Conservation (phyloP, 2,113 vertebrate genomes). For the Microtus pennsylvanicus region DNA sequence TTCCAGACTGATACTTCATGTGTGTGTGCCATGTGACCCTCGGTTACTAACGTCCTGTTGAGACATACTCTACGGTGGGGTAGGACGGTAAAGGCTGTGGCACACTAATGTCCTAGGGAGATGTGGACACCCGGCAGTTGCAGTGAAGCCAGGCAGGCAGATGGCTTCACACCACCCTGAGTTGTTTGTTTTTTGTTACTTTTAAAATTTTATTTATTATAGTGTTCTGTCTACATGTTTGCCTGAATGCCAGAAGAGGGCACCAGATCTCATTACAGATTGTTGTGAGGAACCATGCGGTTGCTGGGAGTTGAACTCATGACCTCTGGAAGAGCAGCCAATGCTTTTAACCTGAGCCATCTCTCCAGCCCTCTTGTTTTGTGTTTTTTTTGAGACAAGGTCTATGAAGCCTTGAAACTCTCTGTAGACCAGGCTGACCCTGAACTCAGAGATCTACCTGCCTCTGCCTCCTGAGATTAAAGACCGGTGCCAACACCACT, state of each 20-base stretch:
- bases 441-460: not conserved
- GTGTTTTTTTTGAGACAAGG: not conserved
- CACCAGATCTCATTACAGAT: too few species aligned
- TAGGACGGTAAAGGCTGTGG: too few species aligned
- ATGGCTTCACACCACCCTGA: not conserved
- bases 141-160: not conserved
- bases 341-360: too few species aligned
- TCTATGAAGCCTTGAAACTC: not conserved
- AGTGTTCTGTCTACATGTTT: too few species aligned
- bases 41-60: not conserved
- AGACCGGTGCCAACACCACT: not conserved
- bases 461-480: not conserved
- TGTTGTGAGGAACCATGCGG: too few species aligned
- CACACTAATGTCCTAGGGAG: not conserved
- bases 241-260: too few species aligned
- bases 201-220: too few species aligned
- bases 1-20: not conserved
- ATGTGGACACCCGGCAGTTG: not conserved
- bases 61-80: too few species aligned
- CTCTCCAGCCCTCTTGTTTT: too few species aligned
- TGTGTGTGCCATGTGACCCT: not conserved
- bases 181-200: too few species aligned
- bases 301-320: too few species aligned
- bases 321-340: too few species aligned
- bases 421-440: not conserved